phyloP scores from a whole-genome alignment of 2,888 invertebrate species.

The Clistopyga incitator region DNA sequence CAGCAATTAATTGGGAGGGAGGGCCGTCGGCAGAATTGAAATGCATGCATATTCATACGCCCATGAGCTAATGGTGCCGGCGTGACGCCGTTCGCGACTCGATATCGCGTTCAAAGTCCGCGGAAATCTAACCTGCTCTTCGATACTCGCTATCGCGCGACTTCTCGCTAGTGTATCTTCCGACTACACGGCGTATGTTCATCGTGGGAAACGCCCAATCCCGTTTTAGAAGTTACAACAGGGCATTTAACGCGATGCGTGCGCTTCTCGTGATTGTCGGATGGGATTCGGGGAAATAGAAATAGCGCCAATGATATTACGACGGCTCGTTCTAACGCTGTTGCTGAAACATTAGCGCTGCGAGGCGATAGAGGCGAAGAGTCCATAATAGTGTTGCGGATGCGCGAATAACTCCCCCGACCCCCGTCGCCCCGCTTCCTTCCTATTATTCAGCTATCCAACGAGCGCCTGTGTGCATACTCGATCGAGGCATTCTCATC shows the following conservation, averaged over 20 bases:
- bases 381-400: constrained; percentile 29
- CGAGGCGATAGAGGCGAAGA: constrained; percentile 12
- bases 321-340: constrained; percentile 14
- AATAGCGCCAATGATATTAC: constrained; percentile 42
- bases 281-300: constrained; percentile 23
- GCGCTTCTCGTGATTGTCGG: neutral
- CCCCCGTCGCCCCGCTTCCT: neutral
- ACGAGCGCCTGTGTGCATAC: neutral
- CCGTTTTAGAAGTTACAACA: constrained; percentile 14
- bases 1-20: neutral
- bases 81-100: neutral
- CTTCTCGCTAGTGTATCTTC: neutral
- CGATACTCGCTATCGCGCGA: constrained; percentile 13
- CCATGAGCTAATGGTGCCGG: neutral
- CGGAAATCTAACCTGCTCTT: constrained; percentile 36
- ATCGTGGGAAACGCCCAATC: constrained; percentile 31
- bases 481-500: neutral
- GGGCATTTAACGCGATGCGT: neutral
- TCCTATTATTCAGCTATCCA: constrained; percentile 15
- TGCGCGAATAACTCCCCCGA: neutral
- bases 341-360: neutral
- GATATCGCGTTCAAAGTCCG: constrained; percentile 31
- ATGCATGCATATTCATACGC: constrained; percentile 19
- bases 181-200: constrained; percentile 6
- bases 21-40: neutral